These are phyloP conservation scores for Danaus melanippus DNA, from an alignment of 1,140 invertebrate species.

Conservation along the genomic window DNA sequence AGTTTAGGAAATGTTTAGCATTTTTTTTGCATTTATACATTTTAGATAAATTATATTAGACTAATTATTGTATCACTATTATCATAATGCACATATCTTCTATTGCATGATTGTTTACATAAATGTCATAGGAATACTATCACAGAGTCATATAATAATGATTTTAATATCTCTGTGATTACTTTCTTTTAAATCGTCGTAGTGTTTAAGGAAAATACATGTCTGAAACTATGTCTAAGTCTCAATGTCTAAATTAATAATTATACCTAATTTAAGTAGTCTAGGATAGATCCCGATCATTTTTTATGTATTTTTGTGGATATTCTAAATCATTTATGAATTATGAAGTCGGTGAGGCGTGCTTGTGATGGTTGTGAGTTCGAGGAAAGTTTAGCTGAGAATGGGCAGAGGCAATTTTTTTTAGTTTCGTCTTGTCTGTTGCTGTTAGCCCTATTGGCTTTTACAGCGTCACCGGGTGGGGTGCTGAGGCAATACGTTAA, in stretches of 20 bases:
- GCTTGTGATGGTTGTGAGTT: background rate
- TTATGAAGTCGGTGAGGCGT: constrained; percentile 1
- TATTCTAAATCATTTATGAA: constrained; percentile 8
- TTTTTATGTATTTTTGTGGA: constrained; percentile 39
- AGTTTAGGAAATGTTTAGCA: background rate
- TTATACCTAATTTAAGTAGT: constrained; percentile 33
- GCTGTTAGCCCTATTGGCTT: too few species aligned
- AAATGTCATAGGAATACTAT: too few species aligned
- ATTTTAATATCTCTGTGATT: too few species aligned
- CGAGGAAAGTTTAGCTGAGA: too few species aligned
- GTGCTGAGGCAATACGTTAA: too few species aligned
- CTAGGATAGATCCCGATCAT: constrained; percentile 24
- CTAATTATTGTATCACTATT: constrained; percentile 4
- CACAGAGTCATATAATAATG: too few species aligned
- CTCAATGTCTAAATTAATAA: constrained; percentile 30
- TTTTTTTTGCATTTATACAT: constrained; percentile 15
- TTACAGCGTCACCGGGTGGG: too few species aligned
- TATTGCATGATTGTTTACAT: constrained; percentile 4
- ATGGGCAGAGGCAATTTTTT: too few species aligned
- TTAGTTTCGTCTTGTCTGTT: too few species aligned
- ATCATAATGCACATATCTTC: constrained; percentile 13
- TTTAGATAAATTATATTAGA: constrained; percentile 7
- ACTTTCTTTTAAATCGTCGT: constrained; percentile 23
- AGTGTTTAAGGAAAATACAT: constrained; percentile 54
- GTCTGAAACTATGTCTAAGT: constrained; percentile 62